These are phyloP conservation scores for Papilio gigon DNA, from an alignment of 2,888 invertebrate genomes.

Conservation along the genomic window DNA sequence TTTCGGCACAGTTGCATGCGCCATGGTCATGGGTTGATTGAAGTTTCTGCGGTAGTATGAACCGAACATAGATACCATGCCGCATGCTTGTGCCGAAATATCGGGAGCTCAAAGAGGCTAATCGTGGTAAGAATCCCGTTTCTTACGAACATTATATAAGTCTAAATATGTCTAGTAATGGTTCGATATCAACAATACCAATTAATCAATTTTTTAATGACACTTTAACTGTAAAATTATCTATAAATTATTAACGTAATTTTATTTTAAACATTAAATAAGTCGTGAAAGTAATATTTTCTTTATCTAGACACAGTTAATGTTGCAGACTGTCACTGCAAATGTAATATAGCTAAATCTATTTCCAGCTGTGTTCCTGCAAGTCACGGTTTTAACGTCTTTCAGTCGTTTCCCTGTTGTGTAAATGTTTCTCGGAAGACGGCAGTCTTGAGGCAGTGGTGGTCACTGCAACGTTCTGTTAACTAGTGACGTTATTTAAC, in stretches of 20 bases:
- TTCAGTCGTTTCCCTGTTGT: constrained; percentile 34
- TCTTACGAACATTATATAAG: too few relatives aligned
- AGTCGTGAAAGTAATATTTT: constrained; percentile 3
- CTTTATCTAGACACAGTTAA: constrained; percentile 2
- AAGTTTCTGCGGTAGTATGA: too few relatives aligned
- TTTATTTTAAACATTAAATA: constrained; percentile 3
- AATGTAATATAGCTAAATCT: constrained; percentile 25
- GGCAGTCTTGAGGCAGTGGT: constrained; percentile 23
- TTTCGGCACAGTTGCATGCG: too few relatives aligned
- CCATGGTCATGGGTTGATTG: too few relatives aligned
- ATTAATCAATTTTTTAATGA: constrained; percentile 1
- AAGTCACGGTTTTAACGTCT: constrained; percentile 33
- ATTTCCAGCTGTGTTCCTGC: constrained; percentile 31
- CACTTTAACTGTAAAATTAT: neutral
- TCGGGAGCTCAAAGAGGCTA: too few relatives aligned
- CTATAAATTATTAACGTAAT: neutral
- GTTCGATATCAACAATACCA: too few relatives aligned
- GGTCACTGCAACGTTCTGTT: constrained; percentile 7
- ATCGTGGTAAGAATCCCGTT: too few relatives aligned
- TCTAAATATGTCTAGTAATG: too few relatives aligned
- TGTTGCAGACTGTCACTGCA: constrained; percentile 8
- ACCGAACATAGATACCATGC: too few relatives aligned
- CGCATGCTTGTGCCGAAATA: too few relatives aligned
- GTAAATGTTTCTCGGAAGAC: constrained; percentile 38
- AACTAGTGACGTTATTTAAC: neutral